phyloP scores from a whole-genome alignment of 2,888 invertebrate genomes.

The Tricholauxania praeusta region DNA sequence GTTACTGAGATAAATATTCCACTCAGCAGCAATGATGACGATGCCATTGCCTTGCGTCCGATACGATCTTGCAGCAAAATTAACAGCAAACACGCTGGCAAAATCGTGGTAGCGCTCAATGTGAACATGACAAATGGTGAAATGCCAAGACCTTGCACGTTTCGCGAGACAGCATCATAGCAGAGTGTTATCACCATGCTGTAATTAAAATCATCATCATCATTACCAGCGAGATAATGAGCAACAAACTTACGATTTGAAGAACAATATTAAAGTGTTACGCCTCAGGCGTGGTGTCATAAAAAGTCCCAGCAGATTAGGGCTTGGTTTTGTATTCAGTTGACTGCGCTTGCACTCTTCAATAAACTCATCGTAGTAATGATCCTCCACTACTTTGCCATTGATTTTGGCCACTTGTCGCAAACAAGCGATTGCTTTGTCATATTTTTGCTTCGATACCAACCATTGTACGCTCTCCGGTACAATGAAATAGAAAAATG shows the following conservation, averaged over 20 bases:
- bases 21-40: conserved; percentile 70
- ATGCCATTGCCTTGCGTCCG: conserved; percentile 72
- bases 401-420: conserved; percentile 71
- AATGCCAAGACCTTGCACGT: conserved; percentile 71
- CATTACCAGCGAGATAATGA: conserved; percentile 37
- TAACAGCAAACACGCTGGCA: conserved; percentile 71
- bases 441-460: conserved; percentile 70
- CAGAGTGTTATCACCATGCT: conserved; percentile 74
- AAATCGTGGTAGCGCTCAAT: conserved; percentile 70
- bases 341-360: conserved; percentile 57
- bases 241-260: conserved; percentile 71
- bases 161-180: conserved; percentile 73
- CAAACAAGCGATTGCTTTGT: conserved; percentile 70
- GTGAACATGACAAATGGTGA: conserved; percentile 72
- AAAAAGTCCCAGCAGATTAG: conserved; percentile 70
- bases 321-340: conserved; percentile 47
- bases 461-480: conserved; percentile 75
- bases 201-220: conserved; percentile 2
- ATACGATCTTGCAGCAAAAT: conserved; percentile 66
- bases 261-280: conserved; percentile 69
- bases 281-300: conserved; percentile 71
- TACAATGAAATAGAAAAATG: conserved; percentile 70
- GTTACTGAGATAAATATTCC: conserved; percentile 70
- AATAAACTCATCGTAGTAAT: conserved; percentile 56
- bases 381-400: conserved; percentile 65